These are phyloP conservation scores for Thamnophis elegans DNA, from an alignment of 2,797 vertebrate genomes.

Conservation along the genomic window DNA sequence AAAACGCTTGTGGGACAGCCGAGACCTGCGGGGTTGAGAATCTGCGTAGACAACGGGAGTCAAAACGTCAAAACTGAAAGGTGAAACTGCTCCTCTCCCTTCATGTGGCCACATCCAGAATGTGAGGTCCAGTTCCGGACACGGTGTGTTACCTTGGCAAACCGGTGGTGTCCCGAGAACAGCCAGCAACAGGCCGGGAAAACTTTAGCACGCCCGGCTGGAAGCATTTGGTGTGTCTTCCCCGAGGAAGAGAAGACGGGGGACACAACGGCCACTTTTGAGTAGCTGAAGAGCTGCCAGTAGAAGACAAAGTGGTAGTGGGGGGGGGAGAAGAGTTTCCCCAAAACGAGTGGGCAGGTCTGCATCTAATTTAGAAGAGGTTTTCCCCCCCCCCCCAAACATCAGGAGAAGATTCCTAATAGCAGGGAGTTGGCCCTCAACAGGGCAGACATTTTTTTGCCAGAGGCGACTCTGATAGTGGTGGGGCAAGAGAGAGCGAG, in stretches of 20 bases:
- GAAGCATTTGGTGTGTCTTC: background rate
- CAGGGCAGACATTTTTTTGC: background rate
- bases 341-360: background rate
- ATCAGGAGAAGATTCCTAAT: background rate
- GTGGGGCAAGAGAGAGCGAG: too few species aligned
- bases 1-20: background rate
- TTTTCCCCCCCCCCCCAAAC: background rate
- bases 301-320: background rate
- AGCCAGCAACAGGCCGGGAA: background rate
- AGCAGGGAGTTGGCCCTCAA: background rate
- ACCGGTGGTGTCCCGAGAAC: background rate
- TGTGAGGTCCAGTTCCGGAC: background rate
- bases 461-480: background rate
- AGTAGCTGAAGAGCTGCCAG: background rate
- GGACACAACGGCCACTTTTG: background rate
- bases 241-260: background rate
- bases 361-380: background rate
- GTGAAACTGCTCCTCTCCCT: background rate
- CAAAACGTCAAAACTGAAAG: background rate
- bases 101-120: background rate
- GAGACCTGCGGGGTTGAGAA: accelerated
- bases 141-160: background rate
- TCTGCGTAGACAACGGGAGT: too few species aligned
- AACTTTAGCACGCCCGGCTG: background rate
- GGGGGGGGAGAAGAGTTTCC: background rate